Evolutionary conservation across 2,113 vertebrate species (phyloP).

Genomic region (Cephalopholis sonnerati): DNA sequence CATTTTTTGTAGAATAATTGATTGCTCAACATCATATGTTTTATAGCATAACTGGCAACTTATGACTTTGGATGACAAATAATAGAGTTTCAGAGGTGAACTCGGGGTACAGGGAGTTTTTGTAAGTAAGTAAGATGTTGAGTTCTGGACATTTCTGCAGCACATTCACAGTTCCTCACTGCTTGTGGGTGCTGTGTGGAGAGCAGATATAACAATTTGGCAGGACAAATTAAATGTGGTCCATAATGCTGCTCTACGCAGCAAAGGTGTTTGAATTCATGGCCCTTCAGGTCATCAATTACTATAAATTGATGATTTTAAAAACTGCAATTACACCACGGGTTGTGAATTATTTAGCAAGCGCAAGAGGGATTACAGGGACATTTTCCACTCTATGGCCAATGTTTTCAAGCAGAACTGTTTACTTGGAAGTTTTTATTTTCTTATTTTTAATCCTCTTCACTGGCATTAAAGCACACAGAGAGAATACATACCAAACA

Average conservation of each 20-base stretch:
- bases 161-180: constrained; percentile 13
- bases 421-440: constrained; percentile 18
- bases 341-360: constrained; percentile 61
- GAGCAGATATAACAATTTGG: constrained; percentile 30
- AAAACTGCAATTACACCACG: constrained; percentile 58
- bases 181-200: constrained; percentile 40
- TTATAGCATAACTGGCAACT: background rate
- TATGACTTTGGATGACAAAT: background rate
- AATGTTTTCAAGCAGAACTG: constrained; percentile 19
- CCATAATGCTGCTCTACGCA: constrained; percentile 23
- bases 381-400: constrained; percentile 44
- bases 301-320: constrained; percentile 68
- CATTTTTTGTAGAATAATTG: background rate
- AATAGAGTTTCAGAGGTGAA: constrained; percentile 6
- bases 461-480: background rate
- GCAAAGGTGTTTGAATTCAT: constrained; percentile 63
- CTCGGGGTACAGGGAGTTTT: background rate
- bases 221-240: constrained; percentile 30
- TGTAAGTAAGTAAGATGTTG: background rate
- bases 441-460: constrained; percentile 4
- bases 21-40: background rate
- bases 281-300: constrained; percentile 68
- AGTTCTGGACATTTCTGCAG: background rate
- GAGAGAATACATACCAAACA: background rate
- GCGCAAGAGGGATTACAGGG: constrained; percentile 31